These are phyloP conservation scores for Heliconius cydno DNA, from an alignment of 2,888 invertebrate species.

Conservation along the genomic window DNA sequence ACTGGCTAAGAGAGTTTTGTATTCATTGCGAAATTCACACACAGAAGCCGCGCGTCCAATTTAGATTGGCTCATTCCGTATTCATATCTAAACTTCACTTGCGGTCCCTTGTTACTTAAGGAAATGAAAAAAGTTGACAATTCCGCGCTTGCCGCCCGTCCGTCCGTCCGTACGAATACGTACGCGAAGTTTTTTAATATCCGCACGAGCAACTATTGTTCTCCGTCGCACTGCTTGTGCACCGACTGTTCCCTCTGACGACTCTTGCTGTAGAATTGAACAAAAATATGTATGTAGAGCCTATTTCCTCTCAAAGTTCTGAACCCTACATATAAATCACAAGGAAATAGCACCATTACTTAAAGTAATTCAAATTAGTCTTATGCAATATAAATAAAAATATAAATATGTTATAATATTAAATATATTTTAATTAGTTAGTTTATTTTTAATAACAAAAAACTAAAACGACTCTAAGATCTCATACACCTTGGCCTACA, in stretches of 20 bases:
- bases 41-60: conserved; percentile 19
- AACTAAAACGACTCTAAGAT: neutral
- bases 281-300: neutral
- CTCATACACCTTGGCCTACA: neutral
- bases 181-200: conserved; percentile 44
- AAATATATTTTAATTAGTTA: too few species aligned
- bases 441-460: neutral
- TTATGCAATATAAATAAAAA: neutral
- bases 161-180: conserved; percentile 30
- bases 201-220: conserved; percentile 41
- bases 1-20: conserved; percentile 9
- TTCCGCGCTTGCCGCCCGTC: conserved; percentile 25
- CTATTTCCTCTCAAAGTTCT: neutral
- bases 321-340: neutral
- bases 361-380: neutral
- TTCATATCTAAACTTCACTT: conserved; percentile 40
- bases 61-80: conserved; percentile 36
- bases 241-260: neutral
- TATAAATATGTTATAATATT: too few species aligned
- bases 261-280: neutral
- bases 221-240: conserved; percentile 29
- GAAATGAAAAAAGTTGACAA: conserved; percentile 47
- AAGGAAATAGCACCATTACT: neutral
- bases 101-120: conserved; percentile 43
- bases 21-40: conserved; percentile 28